Base-by-base conservation (phyloP, 2,888 invertebrate species). In the Phalera bucephala region DNA sequence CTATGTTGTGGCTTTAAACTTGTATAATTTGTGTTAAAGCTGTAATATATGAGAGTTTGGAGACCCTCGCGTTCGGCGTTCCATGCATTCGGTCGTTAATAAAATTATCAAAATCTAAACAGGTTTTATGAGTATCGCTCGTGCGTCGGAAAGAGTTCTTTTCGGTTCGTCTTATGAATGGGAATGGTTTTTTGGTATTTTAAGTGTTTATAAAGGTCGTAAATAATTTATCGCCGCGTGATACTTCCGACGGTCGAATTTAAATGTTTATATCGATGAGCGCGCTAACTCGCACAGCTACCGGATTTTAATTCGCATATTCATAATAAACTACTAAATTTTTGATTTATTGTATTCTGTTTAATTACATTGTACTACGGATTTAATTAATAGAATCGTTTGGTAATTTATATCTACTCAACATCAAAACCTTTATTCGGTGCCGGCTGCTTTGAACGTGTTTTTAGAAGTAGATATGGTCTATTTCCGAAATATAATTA, bases 61-160 rank as follows among this genome's bases (percentile, higher is more conserved):
- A 79, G 75, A 74, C 73, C 66, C 82, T 81, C 77, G 76, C 73
- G 72, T 69, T 73, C 76, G 71, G 70, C 69, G 81, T 74, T 77
- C 79, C 83, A 69, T 81, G 77, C 80, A 78, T 83, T 80, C 73
- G 85, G 78, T 83, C 85, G 84, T 88, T 88, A 88, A 87, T 89
- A 89, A 89, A 89, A 89, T 89, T 86, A 89, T 89, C 88, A 89
- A 89, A 87, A 86, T 83, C 85, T 77, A 87, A 89, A 88, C 88
- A 74, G 87, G 89, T 89, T 89, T 82, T 80, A 78, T 79, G 79
- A 78, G 72, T 69, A 72, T 74, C 72, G 79, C 82, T 80, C 80
- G 84, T 80, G 85, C 77, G 78, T 75, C 56, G 67, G 72, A 74
- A 64, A 68, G 74, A 71, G 71, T 77, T 72, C 73, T 73, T 72